A percentile compares a stretch with the other conserved stretches of the same genome.
Evolutionary conservation across 2,888 invertebrate species (phyloP).

Genomic region (Hofmannophila pseudospretella): DNA sequence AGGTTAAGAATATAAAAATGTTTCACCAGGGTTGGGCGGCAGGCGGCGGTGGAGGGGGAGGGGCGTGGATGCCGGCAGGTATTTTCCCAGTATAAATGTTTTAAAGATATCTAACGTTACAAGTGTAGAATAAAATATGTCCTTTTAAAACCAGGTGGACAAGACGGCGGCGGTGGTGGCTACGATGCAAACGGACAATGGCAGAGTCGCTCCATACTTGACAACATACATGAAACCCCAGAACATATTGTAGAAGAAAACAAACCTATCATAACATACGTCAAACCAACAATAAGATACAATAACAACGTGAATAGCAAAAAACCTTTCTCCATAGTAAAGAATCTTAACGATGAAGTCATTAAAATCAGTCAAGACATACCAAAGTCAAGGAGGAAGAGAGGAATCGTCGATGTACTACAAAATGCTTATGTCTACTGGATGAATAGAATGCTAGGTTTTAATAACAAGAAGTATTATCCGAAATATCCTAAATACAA

Average conservation of each 20-base stretch:
- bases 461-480: slow-evolving; percentile 34
- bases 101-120: not conserved
- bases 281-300: slow-evolving; percentile 33
- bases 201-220: slow-evolving; percentile 60
- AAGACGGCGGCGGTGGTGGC: slow-evolving; percentile 56
- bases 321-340: slow-evolving; percentile 15
- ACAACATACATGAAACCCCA: slow-evolving; percentile 24
- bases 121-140: not conserved
- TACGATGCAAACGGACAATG: slow-evolving; percentile 70
- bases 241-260: slow-evolving; percentile 13
- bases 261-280: slow-evolving; percentile 38
- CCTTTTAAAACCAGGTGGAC: slow-evolving; percentile 43
- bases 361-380: slow-evolving; percentile 17
- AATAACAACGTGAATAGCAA: slow-evolving; percentile 22
- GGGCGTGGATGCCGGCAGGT: slow-evolving; percentile 72
- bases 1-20: too few species aligned
- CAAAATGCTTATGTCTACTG: slow-evolving; percentile 59
- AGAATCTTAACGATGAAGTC: slow-evolving; percentile 23
- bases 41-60: slow-evolving; percentile 60
- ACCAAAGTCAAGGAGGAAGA: slow-evolving; percentile 40
- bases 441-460: slow-evolving; percentile 47
- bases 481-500: slow-evolving; percentile 44
- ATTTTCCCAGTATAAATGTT: slow-evolving; percentile 11
- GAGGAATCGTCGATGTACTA: slow-evolving; percentile 50
- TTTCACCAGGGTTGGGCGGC: slow-evolving; percentile 66